Base-by-base conservation (phyloP, 2,888 invertebrate species). In the Odontomyia ornata region DNA sequence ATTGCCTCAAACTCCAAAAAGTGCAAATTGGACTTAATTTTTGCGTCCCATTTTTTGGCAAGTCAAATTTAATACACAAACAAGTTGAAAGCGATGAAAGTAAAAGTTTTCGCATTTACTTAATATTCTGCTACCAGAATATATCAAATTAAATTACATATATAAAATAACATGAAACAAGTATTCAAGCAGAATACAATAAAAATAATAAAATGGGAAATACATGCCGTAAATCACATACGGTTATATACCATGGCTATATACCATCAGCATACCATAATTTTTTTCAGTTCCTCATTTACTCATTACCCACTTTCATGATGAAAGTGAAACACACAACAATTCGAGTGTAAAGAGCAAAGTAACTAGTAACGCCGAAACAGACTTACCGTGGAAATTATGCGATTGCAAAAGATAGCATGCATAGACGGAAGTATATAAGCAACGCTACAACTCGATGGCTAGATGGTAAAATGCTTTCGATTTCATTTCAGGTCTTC, bases 401-500 rank as follows among this genome's bases (percentile, higher is more conserved):
- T 36, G 5, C 18, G 57, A 3, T 23, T 13, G 43, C 30, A 36
- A 18, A 25, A 73, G 73, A 73, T 25, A 21, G 73, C 60, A 73
- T 52, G 73, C 57, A 73, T 46, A 73, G 73, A 73, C 73, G 73
- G 73, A 73, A 73, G 52, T 73, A 73, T 43, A 73, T 73, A 73
- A 73, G 30, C 21, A 9, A 36, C 36, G 36, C 36, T 36, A 36
- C 36, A 36, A 73, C 57, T 21, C 36, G 60, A 43, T 30, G 60
- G 30, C 15, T 69, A 9, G 47, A 25, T 69, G 46, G 75, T 47
- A 80, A 80, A 81, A 80, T 81, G 81, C 82, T 82, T 82, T 82
- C 82, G 81, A 79, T 82, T 82, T 82, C 82, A 77, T 82, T 82
- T 80, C 75, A 79, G 72, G 72, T 75, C 75, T 73, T 57, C 57